Conservation (phyloP, 1,140 invertebrate genomes). For the Amyelois transitella region DNA sequence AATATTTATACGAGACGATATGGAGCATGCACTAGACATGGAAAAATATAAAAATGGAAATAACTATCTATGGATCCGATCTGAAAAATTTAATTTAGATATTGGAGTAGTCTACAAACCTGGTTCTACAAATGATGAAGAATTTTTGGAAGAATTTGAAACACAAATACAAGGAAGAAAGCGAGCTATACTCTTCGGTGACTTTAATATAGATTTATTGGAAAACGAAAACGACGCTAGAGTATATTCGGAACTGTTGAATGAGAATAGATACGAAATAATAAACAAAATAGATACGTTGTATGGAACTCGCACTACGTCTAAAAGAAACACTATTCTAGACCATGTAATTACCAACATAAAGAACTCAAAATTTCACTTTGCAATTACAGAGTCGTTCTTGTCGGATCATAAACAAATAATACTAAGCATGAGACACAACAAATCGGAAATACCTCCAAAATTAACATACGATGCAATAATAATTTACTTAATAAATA, state of each 20-base stretch:
- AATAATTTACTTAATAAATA: too few species aligned
- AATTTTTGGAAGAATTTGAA: neutral
- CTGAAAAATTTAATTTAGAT: neutral
- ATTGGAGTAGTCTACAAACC: slow-evolving; percentile 2
- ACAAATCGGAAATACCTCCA: too few species aligned
- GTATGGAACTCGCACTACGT: neutral
- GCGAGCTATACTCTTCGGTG: neutral
- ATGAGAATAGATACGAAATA: neutral
- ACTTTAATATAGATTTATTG: slow-evolving; percentile 2
- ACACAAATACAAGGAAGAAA: neutral
- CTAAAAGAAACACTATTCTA: neutral
- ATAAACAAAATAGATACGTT: neutral
- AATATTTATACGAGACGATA: slow-evolving; percentile 8
- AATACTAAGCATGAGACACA: too few species aligned
- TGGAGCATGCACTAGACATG: slow-evolving; percentile 10
- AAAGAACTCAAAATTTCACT: neutral
- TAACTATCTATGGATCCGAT: slow-evolving; percentile 6
- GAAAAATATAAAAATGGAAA: neutral
- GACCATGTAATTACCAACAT: slow-evolving; percentile 3
- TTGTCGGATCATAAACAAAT: too few species aligned
- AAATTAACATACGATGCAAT: too few species aligned
- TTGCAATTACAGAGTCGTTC: too few species aligned
- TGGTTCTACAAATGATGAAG: neutral
- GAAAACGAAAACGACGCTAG: neutral
- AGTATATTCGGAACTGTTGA: neutral